Evolutionary conservation across 2,888 invertebrate species (phyloP).

Genomic region (Dusona sp.): DNA sequence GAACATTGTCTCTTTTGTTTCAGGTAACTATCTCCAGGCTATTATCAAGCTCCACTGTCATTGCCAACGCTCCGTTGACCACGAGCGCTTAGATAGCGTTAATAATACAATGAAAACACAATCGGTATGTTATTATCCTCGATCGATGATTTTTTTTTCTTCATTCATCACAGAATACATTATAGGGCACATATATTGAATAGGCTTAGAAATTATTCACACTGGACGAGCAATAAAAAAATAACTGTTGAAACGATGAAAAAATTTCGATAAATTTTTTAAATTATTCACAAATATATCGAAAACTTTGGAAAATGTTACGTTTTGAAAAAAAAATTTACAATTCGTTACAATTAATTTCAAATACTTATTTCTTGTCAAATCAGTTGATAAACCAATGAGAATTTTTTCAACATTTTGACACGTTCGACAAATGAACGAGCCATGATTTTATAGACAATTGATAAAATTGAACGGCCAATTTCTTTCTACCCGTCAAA

Average conservation of each 20-base stretch:
- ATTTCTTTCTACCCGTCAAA: too few relatives aligned
- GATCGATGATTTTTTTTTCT: not conserved
- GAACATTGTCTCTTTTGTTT: constrained; percentile 73
- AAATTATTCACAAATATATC: not conserved
- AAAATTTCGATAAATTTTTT: not conserved
- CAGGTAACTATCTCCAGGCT: constrained; percentile 76
- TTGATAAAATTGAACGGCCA: too few relatives aligned
- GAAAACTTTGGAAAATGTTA: not conserved
- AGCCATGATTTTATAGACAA: too few relatives aligned
- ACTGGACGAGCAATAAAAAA: not conserved
- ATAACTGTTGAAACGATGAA: not conserved
- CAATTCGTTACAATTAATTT: too few relatives aligned
- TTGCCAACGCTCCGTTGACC: constrained; percentile 31
- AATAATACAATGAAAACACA: constrained; percentile 10
- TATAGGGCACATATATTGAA: not conserved
- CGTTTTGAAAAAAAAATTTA: too few relatives aligned
- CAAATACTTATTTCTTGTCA: too few relatives aligned
- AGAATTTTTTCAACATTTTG: too few relatives aligned
- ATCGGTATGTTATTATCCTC: constrained; percentile 48
- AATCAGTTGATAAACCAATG: too few relatives aligned
- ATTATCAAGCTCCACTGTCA: constrained; percentile 20
- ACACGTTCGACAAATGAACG: too few relatives aligned
- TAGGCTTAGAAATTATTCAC: not conserved
- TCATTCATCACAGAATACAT: not conserved
- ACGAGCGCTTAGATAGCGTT: not conserved